Evolutionary conservation across 2,113 vertebrate species (phyloP).

Genomic region (Echinops telfairi): DNA sequence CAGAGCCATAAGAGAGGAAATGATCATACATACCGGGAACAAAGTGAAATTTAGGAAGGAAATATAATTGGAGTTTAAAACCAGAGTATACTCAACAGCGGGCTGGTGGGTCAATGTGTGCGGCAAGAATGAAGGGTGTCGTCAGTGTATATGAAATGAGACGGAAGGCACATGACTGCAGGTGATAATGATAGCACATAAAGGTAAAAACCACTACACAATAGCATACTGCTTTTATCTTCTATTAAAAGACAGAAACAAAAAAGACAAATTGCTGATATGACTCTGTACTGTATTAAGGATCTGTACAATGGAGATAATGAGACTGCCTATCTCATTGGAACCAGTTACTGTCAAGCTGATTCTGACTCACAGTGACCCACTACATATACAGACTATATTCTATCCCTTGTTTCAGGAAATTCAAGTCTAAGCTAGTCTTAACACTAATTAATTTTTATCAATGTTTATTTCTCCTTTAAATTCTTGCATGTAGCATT

Average conservation of each 20-base stretch:
- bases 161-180: not conserved
- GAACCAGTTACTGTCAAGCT: not conserved
- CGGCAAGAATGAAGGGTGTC: not conserved
- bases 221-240: not conserved
- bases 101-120: not conserved
- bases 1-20: slow-evolving; percentile 44
- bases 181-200: accelerated
- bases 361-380: not conserved
- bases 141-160: not conserved
- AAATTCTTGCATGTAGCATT: too few species aligned
- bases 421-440: too few species aligned
- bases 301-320: not conserved
- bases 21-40: slow-evolving; percentile 41
- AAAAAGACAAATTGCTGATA: not conserved
- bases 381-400: not conserved
- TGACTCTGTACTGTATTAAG: not conserved
- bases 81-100: not conserved
- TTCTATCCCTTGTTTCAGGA: not conserved
- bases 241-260: slow-evolving; percentile 46
- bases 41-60: slow-evolving; percentile 39
- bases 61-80: slow-evolving; percentile 46
- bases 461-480: too few species aligned
- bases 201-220: not conserved
- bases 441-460: too few species aligned
- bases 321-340: not conserved